Percentiles rank a stretch among this genome's conserved stretches.
phyloP scores from a whole-genome alignment of 2,888 invertebrate species.

The Hydriomena furcata region DNA sequence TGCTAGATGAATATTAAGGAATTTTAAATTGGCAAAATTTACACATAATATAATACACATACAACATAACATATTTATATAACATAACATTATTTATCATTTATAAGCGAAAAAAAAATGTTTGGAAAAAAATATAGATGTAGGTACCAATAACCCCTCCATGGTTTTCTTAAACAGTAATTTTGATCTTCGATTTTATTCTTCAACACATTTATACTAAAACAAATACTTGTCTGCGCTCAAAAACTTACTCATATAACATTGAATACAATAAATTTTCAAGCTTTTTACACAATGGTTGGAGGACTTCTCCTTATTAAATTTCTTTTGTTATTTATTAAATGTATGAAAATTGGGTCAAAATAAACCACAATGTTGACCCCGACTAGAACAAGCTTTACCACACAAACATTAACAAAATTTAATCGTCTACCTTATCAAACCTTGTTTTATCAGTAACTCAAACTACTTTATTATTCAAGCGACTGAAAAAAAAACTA shows the following conservation, averaged over 20 bases:
- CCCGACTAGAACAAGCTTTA: slow-evolving; percentile 6
- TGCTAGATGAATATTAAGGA: too few species aligned
- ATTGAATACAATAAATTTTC: too few species aligned
- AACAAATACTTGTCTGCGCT: background rate
- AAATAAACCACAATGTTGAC: slow-evolving; percentile 10
- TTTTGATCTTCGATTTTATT: background rate
- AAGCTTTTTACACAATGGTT: too few species aligned
- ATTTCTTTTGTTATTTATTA: too few species aligned
- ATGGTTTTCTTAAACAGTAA: background rate
- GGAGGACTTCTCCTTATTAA: too few species aligned
- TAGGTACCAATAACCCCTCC: too few species aligned
- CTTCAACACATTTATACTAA: background rate
- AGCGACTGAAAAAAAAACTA: slow-evolving; percentile 44
- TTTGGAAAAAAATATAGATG: too few species aligned
- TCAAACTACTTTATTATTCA: slow-evolving; percentile 38
- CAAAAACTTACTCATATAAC: too few species aligned
- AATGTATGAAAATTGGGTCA: slow-evolving; percentile 18
- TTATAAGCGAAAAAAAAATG: too few species aligned
- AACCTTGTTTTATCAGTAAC: slow-evolving; percentile 28
- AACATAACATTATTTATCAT: too few species aligned
- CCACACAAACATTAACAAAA: slow-evolving; percentile 28
- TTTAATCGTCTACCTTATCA: slow-evolving; percentile 26
- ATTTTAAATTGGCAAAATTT: too few species aligned
- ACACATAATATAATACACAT: too few species aligned
- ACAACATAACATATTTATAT: background rate